Conservation (phyloP, 2,113 vertebrate genomes). For the Etheostoma cragini region DNA sequence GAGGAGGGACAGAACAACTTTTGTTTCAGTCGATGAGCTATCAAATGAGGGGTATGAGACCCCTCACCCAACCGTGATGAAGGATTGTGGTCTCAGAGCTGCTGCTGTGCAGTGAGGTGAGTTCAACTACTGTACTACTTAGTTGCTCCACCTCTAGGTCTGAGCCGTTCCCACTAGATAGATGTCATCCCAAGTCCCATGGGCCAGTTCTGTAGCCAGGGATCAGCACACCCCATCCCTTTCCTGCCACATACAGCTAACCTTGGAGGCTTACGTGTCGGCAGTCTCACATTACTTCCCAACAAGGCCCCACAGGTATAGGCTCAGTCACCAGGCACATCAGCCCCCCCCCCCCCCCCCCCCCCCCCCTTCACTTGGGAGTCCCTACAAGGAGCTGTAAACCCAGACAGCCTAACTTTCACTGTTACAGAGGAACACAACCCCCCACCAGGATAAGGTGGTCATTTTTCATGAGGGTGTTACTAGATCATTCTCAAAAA, state of each 20-base stretch:
- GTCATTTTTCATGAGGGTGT: background rate
- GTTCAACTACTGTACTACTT: background rate
- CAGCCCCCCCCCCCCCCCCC: background rate
- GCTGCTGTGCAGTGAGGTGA: constrained; percentile 9
- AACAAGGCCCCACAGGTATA: constrained; percentile 7
- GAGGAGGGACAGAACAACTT: too few relatives aligned
- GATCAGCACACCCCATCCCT: constrained; percentile 19
- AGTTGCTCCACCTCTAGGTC: constrained; percentile 5
- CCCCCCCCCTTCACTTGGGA: background rate
- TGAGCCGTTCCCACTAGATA: background rate
- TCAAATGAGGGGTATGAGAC: too few relatives aligned
- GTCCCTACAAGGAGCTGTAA: background rate
- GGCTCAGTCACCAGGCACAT: background rate
- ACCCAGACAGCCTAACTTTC: background rate
- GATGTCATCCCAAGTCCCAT: background rate
- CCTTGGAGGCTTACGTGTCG: constrained; percentile 1
- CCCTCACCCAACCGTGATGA: background rate
- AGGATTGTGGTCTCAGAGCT: constrained; percentile 19
- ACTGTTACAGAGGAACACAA: background rate
- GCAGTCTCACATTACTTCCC: constrained; percentile 4
- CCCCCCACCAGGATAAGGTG: background rate
- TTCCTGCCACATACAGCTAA: constrained; percentile 27
- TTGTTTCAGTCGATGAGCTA: too few relatives aligned
- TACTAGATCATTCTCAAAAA: constrained; percentile 10
- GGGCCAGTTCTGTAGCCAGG: constrained; percentile 4